Evolutionary conservation across 2,113 vertebrate species (phyloP).

Genomic region (Megaleporinus macrocephalus): DNA sequence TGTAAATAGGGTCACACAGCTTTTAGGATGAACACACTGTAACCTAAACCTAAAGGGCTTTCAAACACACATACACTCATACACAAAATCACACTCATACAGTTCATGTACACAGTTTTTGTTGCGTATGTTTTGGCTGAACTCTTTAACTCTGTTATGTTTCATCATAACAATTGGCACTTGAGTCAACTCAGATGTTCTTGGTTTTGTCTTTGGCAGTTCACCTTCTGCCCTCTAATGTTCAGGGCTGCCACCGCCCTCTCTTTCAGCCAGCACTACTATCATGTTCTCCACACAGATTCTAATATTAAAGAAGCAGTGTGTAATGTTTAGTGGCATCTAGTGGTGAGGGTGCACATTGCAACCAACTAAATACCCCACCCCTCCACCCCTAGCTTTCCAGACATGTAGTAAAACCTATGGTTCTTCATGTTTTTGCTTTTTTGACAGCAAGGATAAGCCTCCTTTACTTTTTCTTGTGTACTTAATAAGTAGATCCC

Average conservation of each 20-base stretch:
- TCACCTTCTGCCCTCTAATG: not conserved
- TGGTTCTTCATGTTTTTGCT: no score
- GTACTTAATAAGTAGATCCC: no score
- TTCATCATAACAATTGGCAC: not conserved
- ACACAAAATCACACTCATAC: conserved; percentile 2
- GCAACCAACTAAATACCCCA: no score
- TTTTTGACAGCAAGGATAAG: no score
- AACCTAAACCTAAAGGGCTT: conserved; percentile 5
- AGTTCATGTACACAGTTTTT: not conserved
- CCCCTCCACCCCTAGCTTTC: no score
- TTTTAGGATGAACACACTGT: conserved; percentile 22
- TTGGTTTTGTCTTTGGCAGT: not conserved
- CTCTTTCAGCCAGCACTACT: not conserved
- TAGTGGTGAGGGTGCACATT: no score
- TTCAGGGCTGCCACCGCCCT: no score
- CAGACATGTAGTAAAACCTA: no score
- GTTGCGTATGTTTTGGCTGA: not conserved
- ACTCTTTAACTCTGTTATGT: conserved; percentile 13
- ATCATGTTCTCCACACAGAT: not conserved
- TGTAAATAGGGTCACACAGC: conserved; percentile 26
- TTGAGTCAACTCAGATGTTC: no score
- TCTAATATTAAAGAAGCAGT: not conserved
- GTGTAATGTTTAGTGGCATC: no score
- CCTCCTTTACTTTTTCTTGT: no score
- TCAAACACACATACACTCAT: not conserved